These are phyloP conservation scores for Fissipunctia ypsillon DNA, from an alignment of 2,888 invertebrate genomes.

Conservation along the genomic window DNA sequence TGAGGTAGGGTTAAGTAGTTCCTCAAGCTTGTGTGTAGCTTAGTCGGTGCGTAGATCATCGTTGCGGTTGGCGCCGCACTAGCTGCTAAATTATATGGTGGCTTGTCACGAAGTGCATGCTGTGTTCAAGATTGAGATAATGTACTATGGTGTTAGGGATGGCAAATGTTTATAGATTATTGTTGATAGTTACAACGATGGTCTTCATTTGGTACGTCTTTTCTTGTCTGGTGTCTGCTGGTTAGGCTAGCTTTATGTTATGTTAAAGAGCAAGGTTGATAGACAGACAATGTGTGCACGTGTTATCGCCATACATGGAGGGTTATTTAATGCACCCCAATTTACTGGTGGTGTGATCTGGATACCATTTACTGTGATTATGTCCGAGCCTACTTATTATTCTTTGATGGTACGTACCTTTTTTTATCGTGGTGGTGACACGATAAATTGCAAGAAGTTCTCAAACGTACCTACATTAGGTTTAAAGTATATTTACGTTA, in stretches of 20 bases:
- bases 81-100: constrained; percentile 57
- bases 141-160: constrained; percentile 22
- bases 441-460: not conserved
- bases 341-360: not conserved
- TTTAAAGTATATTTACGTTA: not conserved
- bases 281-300: not conserved
- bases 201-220: constrained; percentile 14
- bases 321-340: constrained; percentile 28
- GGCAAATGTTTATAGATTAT: constrained; percentile 28
- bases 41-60: constrained; percentile 56
- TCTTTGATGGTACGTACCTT: constrained; percentile 1
- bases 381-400: not conserved
- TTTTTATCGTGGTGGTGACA: not conserved
- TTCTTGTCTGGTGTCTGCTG: not conserved
- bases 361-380: not conserved
- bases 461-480: too few relatives aligned
- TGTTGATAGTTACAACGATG: constrained; percentile 15
- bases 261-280: not conserved
- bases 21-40: constrained; percentile 38
- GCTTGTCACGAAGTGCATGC: constrained; percentile 42
- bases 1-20: constrained; percentile 43
- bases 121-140: constrained; percentile 40
- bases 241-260: not conserved
- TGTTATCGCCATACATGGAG: constrained; percentile 10
- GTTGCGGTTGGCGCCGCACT: constrained; percentile 54